Evolutionary conservation across 2,797 vertebrate genomes (phyloP).

Genomic region (Lates japonicus): DNA sequence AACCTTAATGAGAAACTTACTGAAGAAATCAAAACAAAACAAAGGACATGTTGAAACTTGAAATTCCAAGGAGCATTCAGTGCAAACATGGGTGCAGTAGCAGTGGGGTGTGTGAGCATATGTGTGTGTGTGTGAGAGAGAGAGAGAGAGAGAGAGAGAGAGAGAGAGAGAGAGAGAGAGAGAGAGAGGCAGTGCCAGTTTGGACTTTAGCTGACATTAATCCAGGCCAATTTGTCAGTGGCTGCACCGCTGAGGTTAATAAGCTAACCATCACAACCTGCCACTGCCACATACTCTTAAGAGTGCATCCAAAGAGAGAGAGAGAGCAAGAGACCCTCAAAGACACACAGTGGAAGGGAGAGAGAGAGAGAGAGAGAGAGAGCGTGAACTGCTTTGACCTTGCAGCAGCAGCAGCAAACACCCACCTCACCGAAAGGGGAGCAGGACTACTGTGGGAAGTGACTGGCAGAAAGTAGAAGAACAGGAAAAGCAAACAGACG

Average conservation of each 20-base stretch:
- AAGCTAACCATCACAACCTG: slow-evolving; percentile 36
- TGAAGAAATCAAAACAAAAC: neutral
- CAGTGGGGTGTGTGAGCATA: neutral
- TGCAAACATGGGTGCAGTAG: neutral
- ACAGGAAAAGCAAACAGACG: neutral
- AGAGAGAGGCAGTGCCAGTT: neutral
- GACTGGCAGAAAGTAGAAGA: neutral
- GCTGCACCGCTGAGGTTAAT: slow-evolving; percentile 40
- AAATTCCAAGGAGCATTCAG: neutral
- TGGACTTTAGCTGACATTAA: slow-evolving; percentile 24
- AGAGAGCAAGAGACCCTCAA: neutral
- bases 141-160: neutral
- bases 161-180: neutral
- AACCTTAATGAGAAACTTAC: neutral
- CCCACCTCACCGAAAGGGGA: neutral
- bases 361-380: slow-evolving; percentile 1
- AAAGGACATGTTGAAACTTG: neutral
- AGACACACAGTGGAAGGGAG: neutral
- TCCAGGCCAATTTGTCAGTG: slow-evolving; percentile 49
- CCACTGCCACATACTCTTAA: slow-evolving; percentile 47
- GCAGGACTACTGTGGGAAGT: neutral
- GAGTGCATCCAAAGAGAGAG: neutral
- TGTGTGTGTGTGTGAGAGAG: neutral
- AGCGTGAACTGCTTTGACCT: slow-evolving; percentile 2
- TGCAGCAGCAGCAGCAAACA: neutral